Conservation (phyloP, 1,140 invertebrate genomes). For the Zaprionus lachaisei region DNA sequence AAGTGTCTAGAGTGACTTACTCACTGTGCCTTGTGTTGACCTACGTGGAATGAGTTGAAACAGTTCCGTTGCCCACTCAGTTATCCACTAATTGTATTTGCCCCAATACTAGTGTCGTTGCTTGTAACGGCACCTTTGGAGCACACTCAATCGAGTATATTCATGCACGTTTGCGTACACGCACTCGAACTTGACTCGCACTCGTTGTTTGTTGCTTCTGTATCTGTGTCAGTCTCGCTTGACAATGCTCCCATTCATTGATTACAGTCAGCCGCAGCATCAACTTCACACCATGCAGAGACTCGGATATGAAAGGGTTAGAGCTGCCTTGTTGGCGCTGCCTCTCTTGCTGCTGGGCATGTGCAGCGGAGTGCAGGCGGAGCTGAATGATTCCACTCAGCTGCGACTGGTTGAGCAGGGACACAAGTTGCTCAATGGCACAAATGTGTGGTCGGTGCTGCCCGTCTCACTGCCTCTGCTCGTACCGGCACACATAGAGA, state of each 20-base stretch:
- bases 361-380: neutral
- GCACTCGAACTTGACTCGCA: neutral
- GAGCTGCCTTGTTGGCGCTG: neutral
- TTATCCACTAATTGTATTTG: conserved; percentile 45
- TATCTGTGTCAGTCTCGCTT: neutral
- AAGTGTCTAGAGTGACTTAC: neutral
- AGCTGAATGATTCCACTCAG: conserved; percentile 42
- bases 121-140: conserved; percentile 23
- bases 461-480: conserved; percentile 1
- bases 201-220: neutral
- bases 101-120: conserved; percentile 21
- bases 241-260: conserved; percentile 43
- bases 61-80: conserved; percentile 35
- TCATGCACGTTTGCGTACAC: conserved; percentile 7
- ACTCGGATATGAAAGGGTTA: conserved; percentile 16
- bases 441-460: conserved; percentile 21
- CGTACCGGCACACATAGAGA: neutral
- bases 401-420: conserved; percentile 8
- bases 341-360: conserved; percentile 5
- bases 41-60: neutral
- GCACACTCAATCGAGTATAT: conserved; percentile 17
- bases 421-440: conserved; percentile 42
- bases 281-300: conserved; percentile 23
- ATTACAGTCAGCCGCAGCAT: conserved; percentile 13
- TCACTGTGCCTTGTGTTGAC: conserved; percentile 2